Evolutionary conservation across 2,113 vertebrate species (phyloP).

Genomic region (Cercopithecus mona): DNA sequence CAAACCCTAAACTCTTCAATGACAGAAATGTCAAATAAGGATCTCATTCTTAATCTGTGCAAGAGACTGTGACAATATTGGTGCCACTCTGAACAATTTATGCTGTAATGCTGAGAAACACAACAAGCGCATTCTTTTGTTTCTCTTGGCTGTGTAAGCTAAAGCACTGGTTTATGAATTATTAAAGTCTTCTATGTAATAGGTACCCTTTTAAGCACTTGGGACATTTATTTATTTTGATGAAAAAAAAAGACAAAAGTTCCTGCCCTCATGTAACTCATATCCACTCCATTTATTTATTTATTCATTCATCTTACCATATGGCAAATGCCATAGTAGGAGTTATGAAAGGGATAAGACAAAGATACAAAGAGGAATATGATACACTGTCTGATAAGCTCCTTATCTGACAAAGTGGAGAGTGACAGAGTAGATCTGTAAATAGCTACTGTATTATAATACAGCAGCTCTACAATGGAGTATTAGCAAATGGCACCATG

Average conservation of each 20-base stretch:
- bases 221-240: background rate
- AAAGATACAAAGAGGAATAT: background rate
- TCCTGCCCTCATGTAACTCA: background rate
- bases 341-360: background rate
- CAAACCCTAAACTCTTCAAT: background rate
- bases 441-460: background rate
- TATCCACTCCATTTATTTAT: background rate
- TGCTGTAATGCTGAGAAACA: background rate
- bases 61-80: background rate
- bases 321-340: background rate
- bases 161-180: background rate
- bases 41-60: background rate
- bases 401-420: background rate
- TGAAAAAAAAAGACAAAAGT: background rate
- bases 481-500: background rate
- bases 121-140: background rate
- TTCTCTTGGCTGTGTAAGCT: background rate
- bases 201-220: background rate
- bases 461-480: background rate
- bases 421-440: background rate
- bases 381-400: background rate
- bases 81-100: background rate
- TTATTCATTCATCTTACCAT: background rate
- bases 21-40: background rate
- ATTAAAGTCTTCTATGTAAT: background rate